These are phyloP conservation scores for Hydropotes inermis DNA, from an alignment of 2,113 vertebrate genomes.

Conservation along the genomic window DNA sequence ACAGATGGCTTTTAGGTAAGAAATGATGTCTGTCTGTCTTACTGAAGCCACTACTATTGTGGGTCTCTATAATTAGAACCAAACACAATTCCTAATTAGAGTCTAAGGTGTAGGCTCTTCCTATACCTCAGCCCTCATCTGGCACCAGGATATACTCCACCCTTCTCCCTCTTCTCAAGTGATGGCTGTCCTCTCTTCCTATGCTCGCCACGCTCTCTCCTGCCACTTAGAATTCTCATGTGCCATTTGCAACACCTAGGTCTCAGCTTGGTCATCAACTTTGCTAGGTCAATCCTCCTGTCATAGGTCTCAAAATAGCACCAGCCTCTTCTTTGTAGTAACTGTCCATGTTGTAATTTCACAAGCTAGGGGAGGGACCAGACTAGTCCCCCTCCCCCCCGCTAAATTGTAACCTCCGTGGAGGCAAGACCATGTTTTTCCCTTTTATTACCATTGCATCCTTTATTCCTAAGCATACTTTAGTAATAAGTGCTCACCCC, in stretches of 20 bases:
- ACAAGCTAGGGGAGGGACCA: neutral
- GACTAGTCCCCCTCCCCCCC: neutral
- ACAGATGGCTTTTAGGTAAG: neutral
- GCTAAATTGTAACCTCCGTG: neutral
- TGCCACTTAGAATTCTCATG: neutral
- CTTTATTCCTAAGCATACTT: neutral
- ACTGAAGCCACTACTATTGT: neutral
- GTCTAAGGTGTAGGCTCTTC: neutral
- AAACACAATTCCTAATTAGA: neutral
- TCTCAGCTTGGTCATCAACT: neutral
- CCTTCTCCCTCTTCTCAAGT: neutral
- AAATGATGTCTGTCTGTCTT: neutral
- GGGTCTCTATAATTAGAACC: neutral
- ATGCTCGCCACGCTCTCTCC: neutral
- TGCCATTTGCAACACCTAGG: neutral
- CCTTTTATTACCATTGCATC: neutral
- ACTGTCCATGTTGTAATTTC: neutral
- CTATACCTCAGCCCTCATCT: neutral
- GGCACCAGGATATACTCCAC: neutral
- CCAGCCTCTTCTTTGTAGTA: neutral
- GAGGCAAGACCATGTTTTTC: neutral
- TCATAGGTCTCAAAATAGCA: neutral
- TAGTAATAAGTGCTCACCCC: neutral
- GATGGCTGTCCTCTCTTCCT: neutral
- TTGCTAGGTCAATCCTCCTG: neutral